A percentile compares a stretch with the other conserved stretches of the same genome.
Conservation (phyloP, 2,888 invertebrate species). For the Hirtodrosophila histrioides region DNA sequence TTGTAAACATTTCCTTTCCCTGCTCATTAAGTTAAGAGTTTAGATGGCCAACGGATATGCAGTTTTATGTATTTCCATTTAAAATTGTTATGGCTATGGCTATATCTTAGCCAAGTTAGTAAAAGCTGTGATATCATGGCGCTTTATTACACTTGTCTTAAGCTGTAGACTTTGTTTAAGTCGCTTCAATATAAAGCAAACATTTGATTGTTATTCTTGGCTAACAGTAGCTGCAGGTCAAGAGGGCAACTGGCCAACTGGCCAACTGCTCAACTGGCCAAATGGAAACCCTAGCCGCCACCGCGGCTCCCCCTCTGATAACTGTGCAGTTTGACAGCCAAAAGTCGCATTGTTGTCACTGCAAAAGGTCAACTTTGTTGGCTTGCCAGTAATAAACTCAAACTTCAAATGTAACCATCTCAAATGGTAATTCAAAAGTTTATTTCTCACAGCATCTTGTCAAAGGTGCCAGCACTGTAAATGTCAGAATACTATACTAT, state of each 20-base stretch:
- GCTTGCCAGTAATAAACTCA: slow-evolving; percentile 39
- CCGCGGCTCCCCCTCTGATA: background rate
- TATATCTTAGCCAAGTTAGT: slow-evolving; percentile 45
- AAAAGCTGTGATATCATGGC: slow-evolving; percentile 26
- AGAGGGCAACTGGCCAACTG: slow-evolving; percentile 22
- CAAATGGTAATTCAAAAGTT: slow-evolving; percentile 47
- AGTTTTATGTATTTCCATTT: slow-evolving; percentile 4
- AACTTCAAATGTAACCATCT: slow-evolving; percentile 42
- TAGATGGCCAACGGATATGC: slow-evolving; percentile 25
- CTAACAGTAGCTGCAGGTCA: slow-evolving; percentile 19
- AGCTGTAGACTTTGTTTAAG: slow-evolving; percentile 12
- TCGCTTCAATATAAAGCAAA: background rate
- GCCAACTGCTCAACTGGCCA: slow-evolving; percentile 6
- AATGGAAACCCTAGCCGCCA: slow-evolving; percentile 5
- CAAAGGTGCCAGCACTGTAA: slow-evolving; percentile 15
- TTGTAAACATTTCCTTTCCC: slow-evolving; percentile 33
- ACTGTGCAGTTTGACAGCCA: slow-evolving; percentile 22
- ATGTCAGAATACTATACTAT: slow-evolving; percentile 4
- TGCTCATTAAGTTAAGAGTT: slow-evolving; percentile 33
- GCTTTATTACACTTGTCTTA: slow-evolving; percentile 56
- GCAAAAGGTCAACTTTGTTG: slow-evolving; percentile 45
- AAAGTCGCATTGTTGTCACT: slow-evolving; percentile 35
- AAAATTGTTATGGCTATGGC: background rate
- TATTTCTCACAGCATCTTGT: slow-evolving; percentile 6
- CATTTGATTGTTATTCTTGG: slow-evolving; percentile 16